Evolutionary conservation across 2,113 vertebrate species (phyloP).

Genomic region (Lepus europaeus): DNA sequence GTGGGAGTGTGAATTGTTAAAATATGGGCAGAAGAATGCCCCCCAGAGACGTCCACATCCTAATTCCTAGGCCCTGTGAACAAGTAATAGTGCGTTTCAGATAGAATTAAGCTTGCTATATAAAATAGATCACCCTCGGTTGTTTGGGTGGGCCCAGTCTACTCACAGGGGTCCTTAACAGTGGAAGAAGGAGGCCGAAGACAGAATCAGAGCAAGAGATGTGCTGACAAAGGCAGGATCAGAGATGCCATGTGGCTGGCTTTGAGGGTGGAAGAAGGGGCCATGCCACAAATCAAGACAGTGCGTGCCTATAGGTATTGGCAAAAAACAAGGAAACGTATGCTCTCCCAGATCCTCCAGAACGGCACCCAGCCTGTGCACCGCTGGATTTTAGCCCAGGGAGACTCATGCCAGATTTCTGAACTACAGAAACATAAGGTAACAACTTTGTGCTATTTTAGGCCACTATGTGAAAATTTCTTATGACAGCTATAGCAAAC

Average conservation of each 20-base stretch:
- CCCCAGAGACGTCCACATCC: neutral
- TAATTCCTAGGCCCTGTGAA: neutral
- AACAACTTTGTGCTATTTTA: neutral
- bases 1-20: neutral
- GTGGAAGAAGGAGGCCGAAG: neutral
- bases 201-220: neutral
- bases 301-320: neutral
- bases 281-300: neutral
- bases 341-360: neutral
- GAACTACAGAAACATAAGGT: neutral
- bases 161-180: conserved; percentile 2
- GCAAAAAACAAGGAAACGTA: neutral
- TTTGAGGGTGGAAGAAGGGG: neutral
- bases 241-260: neutral
- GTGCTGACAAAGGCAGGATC: neutral
- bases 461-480: neutral
- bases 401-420: neutral
- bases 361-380: neutral
- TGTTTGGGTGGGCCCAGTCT: neutral
- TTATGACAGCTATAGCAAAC: conserved; percentile 24
- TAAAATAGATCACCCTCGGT: neutral
- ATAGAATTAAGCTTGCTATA: neutral
- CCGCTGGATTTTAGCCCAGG: neutral
- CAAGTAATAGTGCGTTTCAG: neutral
- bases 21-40: neutral